Base-by-base conservation (phyloP, 2,113 vertebrate species). In the Neolamprologus kungweensis region DNA sequence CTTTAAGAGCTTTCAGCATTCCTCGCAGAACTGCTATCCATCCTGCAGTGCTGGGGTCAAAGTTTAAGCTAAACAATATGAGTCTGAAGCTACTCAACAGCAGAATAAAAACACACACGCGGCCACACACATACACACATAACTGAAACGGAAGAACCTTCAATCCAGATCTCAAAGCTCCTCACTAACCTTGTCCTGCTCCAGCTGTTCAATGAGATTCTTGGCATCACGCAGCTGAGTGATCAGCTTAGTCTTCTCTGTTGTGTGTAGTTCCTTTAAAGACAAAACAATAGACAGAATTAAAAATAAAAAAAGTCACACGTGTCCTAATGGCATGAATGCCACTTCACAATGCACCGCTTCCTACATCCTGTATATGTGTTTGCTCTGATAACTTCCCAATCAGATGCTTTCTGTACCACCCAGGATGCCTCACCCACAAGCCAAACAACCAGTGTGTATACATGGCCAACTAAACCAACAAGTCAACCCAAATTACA, bases 201-300 rank as follows among this genome's bases (percentile, higher is more conserved):
- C 97, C 93, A 99, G 97, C 91, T 99, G 98, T 88, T 99, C 98
- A 95, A 99, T 97, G 85, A 97, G 97, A 94, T 99, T 97, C 96
- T 99, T 99, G 83, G 98, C 98, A 95, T 99, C 98, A 26, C 97
- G 97, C 45, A 99, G 94, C 85, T 99, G 98, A 17, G 97, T 99
- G 91, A 99, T 99, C 92, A 99, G 93, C 95, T 98, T 98, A 6
- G 97, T 98, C 96, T 99, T 99, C 95, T 99, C 98, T 93, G 96
- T 95, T 82, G 97, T 98, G 90, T 99, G 98, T 83, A 99, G 96
- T 68, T 99, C 98, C 98, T 99, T 93, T 89, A 95, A 82, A 87
- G 68, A 93, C 50, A 93, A 81, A 81, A 88, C 17, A 85, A 21
- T 58, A 2, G 11, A 87, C 23, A 82, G 9, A 75, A 54, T 65